Evolutionary conservation across 35 echinoderm and acorn worm genomes (phyloP).

Genomic region (Ophioderma brevispina): DNA sequence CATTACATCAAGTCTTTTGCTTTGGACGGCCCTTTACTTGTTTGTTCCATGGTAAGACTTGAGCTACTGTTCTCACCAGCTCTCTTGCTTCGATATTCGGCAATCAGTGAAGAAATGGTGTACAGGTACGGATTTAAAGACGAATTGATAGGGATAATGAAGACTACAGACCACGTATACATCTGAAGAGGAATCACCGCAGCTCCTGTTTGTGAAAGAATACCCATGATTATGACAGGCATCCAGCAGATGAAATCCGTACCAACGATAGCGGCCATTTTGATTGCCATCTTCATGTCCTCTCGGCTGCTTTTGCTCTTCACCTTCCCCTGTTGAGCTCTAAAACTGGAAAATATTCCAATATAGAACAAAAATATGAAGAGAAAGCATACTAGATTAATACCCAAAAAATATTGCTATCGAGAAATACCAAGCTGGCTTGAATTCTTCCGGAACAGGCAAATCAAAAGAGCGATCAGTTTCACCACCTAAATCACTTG

Average conservation of each 20-base stretch:
- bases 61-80: not conserved
- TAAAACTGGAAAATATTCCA: constrained; percentile 69
- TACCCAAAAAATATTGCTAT: constrained; percentile 62
- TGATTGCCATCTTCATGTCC: constrained; percentile 78
- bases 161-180: constrained; percentile 47
- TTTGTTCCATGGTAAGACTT: not conserved
- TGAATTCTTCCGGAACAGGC: constrained; percentile 20
- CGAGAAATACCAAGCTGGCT: constrained; percentile 71
- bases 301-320: not conserved
- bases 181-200: constrained; percentile 33
- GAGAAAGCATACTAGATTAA: constrained; percentile 69
- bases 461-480: not conserved
- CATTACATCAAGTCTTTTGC: no score
- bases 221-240: constrained; percentile 83
- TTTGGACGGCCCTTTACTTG: no score
- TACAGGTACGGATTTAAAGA: constrained; percentile 64
- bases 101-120: constrained; percentile 7
- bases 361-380: constrained; percentile 62
- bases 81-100: not conserved
- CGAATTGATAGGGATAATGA: constrained; percentile 67
- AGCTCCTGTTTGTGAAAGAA: constrained; percentile 52
- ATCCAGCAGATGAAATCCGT: constrained; percentile 90
- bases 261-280: constrained; percentile 80
- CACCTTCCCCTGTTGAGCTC: constrained; percentile 28
- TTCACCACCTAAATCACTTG: not conserved